Base-by-base conservation (phyloP, 1,140 invertebrate genomes). In the Drepana arcuata region DNA sequence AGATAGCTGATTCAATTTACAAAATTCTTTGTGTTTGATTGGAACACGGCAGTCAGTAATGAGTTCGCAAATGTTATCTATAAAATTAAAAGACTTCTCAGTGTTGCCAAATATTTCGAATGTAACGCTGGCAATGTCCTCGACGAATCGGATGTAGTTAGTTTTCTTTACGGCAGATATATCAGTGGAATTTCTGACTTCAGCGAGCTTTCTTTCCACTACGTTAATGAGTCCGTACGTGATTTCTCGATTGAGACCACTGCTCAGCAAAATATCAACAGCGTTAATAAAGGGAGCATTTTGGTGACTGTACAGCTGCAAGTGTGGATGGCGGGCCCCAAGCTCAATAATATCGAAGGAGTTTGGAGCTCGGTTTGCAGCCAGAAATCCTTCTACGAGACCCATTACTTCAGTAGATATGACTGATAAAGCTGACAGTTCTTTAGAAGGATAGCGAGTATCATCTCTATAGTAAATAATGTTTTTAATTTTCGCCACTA, bases 171-270 rank as follows among this genome's bases (percentile, higher is more conserved):
- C 72, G 1, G 68, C 68, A 16, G 70, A 59, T 2, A 81, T 53
- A 35, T 83, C 75, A 7, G 70, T 73, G 34, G 62, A 55, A 11
- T 41, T 57, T 39, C 71, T 60, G 2, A 84, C 74, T 61, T 83
- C 80, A 0, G 80, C 75, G 0, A 79, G 62, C 49, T 83, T 83
- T 41, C 77, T 60, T 46, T 84, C 83, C 0, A 82, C 80, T 2
- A 84, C 71, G 48, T 83, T 83, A 29, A 84, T 74, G 9, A 84
- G 57, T 9, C 75, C 80, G 32, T 83, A 83, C 0, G 83, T 83
- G 9, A 84, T 83, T 47, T 83, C 74, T 48, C 74, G 69, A 39
- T 84, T 83, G 0, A 84, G 61, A 0, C 83, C 83, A 29, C 77
- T 84, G 27, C 78, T 82, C 2, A 84, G 30, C 16, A 83, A 48